A percentile compares a stretch with the other conserved stretches of the same genome.
phyloP scores from a whole-genome alignment of 2,888 invertebrate genomes.

The Busseola fusca region DNA sequence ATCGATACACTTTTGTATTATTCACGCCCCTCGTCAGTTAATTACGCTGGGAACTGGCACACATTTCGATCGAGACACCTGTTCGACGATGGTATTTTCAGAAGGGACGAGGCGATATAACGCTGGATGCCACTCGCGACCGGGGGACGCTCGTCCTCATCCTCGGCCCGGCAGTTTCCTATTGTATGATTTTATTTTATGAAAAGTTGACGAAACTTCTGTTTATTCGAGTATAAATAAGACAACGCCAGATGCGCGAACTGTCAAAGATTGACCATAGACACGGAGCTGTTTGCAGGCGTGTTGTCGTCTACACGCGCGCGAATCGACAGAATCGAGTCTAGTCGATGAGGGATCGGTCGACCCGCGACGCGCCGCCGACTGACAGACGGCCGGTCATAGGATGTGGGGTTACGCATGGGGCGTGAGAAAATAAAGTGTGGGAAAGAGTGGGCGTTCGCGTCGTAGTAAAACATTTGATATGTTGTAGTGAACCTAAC shows the following conservation, averaged over 20 bases:
- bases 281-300: conserved; percentile 75
- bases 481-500: conserved; percentile 87
- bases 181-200: conserved; percentile 58
- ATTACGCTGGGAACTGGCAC: conserved; percentile 87
- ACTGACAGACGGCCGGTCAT: conserved; percentile 86
- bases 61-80: conserved; percentile 93
- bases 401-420: conserved; percentile 93
- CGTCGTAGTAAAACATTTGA: conserved; percentile 90
- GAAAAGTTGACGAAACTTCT: conserved; percentile 72
- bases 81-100: conserved; percentile 92
- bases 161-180: conserved; percentile 27
- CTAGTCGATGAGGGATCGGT: conserved; percentile 69
- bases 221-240: conserved; percentile 82
- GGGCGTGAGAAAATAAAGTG: conserved; percentile 95
- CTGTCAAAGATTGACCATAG: conserved; percentile 87
- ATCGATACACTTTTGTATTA: conserved; percentile 87
- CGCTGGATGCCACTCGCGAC: conserved; percentile 28
- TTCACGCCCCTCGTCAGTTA: conserved; percentile 86
- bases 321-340: conserved; percentile 70
- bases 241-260: conserved; percentile 85
- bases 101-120: conserved; percentile 88
- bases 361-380: conserved; percentile 74
- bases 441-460: conserved; percentile 94
- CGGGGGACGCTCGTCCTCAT: conserved; percentile 43
- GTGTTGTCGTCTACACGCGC: conserved; percentile 80